These are phyloP conservation scores for Danio rerio DNA, from an alignment of 2,113 vertebrate genomes.

Conservation along the genomic window GRCz12tu NC_133183.1:36403001-36403500, in stretches of 20 bases:
- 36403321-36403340: neutral
- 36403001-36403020: constrained; percentile 76
- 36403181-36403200: neutral
- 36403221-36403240: neutral
- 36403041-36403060: constrained; percentile 66
- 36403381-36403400: neutral
- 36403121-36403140: constrained; percentile 6
- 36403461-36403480: neutral
- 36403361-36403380: neutral
- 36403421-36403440: neutral
- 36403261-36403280: neutral
- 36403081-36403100: constrained; percentile 74
- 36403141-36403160: neutral
- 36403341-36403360: constrained; percentile 7
- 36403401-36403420: neutral
- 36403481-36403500: neutral
- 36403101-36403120: constrained; percentile 42
- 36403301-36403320: constrained; percentile 3
- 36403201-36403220: neutral
- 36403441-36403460: neutral
- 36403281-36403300: neutral
- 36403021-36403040: constrained; percentile 72
- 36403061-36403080: constrained; percentile 71
- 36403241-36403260: neutral
- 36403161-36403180: neutral